Base-by-base conservation (phyloP, 2,113 vertebrate species). In the Acinonyx jubatus region DNA sequence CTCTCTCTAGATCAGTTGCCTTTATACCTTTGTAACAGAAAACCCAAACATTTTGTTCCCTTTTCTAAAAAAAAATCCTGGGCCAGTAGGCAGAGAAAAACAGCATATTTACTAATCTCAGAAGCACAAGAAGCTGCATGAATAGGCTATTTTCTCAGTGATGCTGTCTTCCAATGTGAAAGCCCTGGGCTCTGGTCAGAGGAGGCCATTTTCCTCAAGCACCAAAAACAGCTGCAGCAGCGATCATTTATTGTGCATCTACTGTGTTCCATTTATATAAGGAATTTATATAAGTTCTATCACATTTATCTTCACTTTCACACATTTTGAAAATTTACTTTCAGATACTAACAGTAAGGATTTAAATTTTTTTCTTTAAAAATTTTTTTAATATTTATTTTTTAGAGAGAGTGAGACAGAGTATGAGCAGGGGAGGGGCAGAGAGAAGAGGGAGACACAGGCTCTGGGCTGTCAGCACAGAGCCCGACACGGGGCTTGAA, bases 291-390 rank as follows among this genome's bases (percentile, higher is more conserved):
- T 9, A 92, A 52, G 8, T 55, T 61, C 57, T 25, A 81, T 50
- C 27, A 85, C 31, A 91, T 66, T 85, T 83, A 80, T 84, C n/a
- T 97, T 87, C 73, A 96, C 83, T 52, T 86, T 31, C 94, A 89
- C 36, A 97, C 0, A 89, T 45, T 87, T 38, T 89, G 76, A 91
- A 88, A 85, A 15, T 91, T 84, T 85, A 89, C 57, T 63, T 93
- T 55, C 57, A 96, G 18, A 55, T 69, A 94, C 36, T 71, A 83
- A 96, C n/a, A 96, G 21, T 29, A 81, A 76, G 36, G 36, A 85
- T 68, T 88, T 66, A 63, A 86, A 80, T 38, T 11, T 73, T 38
- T 36, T 71, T 36, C 36, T 38, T 73, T 38, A 71, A 25, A 25
- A 25, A 16, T 16, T 61, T 61, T 61, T 61, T 41, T 45, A 61